phyloP scores from a whole-genome alignment of 2,113 vertebrate genomes.

The Cyphomyrus plagiostoma region DNA sequence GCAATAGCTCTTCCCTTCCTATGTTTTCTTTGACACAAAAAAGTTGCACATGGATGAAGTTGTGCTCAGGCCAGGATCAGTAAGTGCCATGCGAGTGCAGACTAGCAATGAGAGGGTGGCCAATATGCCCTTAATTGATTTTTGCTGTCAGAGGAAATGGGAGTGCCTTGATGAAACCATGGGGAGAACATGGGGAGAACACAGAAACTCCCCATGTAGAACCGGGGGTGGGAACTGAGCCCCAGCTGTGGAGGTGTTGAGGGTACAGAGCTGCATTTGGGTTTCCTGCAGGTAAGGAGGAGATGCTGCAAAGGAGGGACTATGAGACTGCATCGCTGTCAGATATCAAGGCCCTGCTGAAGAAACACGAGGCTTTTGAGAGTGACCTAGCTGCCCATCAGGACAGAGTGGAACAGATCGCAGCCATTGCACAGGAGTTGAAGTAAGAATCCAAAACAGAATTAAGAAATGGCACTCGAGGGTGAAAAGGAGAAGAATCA shows the following conservation, averaged over 20 bases:
- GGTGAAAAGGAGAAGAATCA: background rate
- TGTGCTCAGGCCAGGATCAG: too few species aligned
- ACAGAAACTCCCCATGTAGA: background rate
- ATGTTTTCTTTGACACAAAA: background rate
- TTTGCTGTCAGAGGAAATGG: background rate
- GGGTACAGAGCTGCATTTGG: background rate
- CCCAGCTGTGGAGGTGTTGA: background rate
- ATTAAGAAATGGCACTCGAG: background rate
- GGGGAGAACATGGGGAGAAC: background rate
- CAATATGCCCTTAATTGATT: background rate
- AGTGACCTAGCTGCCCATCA: constrained; percentile 96
- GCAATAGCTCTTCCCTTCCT: background rate
- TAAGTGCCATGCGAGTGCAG: background rate
- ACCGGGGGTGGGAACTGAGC: background rate
- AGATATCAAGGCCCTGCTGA: constrained; percentile 93
- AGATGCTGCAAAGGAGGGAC: constrained; percentile 83
- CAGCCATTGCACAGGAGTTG: constrained; percentile 93
- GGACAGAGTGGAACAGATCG: constrained; percentile 97
- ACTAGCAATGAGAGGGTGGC: background rate
- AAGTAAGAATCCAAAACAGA: constrained; percentile 66
- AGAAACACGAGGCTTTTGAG: constrained; percentile 98
- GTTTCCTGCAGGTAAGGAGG: constrained; percentile 78
- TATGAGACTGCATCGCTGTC: constrained; percentile 89
- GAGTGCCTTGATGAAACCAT: background rate
- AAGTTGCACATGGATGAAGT: background rate